Conservation (phyloP, 2,888 invertebrate genomes). For the Cataglyphis altisquamis region DNA sequence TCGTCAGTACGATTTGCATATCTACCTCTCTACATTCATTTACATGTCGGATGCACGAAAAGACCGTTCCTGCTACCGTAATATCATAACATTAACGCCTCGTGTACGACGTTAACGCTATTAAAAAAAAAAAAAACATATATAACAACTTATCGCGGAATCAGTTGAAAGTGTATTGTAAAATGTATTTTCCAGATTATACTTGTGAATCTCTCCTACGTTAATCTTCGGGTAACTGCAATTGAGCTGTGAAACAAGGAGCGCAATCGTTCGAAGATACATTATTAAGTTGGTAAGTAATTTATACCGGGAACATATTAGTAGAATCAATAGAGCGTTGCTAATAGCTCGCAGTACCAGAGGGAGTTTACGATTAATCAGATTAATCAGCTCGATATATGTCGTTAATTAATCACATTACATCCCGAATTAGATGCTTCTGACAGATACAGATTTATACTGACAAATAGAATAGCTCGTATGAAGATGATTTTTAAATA, state of each 20-base stretch:
- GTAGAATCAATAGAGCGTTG: slow-evolving; percentile 29
- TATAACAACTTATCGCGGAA: not conserved
- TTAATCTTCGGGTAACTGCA: slow-evolving; percentile 4
- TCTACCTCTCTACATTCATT: slow-evolving; percentile 43
- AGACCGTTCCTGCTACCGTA: slow-evolving; percentile 15
- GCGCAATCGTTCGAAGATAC: slow-evolving; percentile 11
- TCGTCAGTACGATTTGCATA: slow-evolving; percentile 46
- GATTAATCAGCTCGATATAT: slow-evolving; percentile 48
- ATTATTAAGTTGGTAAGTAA: slow-evolving; percentile 41
- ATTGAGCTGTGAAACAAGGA: slow-evolving; percentile 1
- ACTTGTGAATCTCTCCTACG: not conserved
- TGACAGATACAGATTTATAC: not conserved
- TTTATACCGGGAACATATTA: slow-evolving; percentile 31
- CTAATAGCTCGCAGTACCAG: slow-evolving; percentile 27
- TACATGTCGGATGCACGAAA: slow-evolving; percentile 51
- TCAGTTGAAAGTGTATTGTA: not conserved
- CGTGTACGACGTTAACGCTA: slow-evolving; percentile 11
- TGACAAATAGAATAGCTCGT: not conserved
- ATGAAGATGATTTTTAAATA: too few species aligned
- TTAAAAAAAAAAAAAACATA: not conserved
- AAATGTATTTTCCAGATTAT: slow-evolving; percentile 28
- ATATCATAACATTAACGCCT: slow-evolving; percentile 41
- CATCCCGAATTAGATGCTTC: slow-evolving; percentile 1
- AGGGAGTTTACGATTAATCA: slow-evolving; percentile 36
- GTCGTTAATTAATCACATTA: slow-evolving; percentile 41